Conservation (phyloP, 2,888 invertebrate species). For the Phaedon cochleariae region DNA sequence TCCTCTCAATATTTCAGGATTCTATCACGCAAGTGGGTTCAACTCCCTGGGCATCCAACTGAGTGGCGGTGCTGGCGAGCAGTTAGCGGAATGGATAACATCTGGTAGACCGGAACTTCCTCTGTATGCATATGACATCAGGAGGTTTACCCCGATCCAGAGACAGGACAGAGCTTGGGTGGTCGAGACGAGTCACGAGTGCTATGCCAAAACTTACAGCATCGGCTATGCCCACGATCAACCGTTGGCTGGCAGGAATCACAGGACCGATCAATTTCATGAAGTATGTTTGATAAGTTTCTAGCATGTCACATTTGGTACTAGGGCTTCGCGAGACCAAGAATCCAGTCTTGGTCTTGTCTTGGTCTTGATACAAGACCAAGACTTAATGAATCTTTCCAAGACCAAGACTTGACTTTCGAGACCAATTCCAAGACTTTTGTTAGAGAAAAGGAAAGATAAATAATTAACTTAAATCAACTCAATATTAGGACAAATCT, state of each 20-base stretch:
- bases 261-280: conserved; percentile 74
- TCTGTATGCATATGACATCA: conserved; percentile 87
- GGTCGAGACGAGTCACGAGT: conserved; percentile 84
- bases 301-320: too few species aligned
- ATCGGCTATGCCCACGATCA: conserved; percentile 87
- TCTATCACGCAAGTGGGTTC: conserved; percentile 88
- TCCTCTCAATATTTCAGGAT: conserved; percentile 63
- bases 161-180: conserved; percentile 78
- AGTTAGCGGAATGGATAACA: conserved; percentile 86
- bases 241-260: conserved; percentile 80
- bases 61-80: conserved; percentile 86
- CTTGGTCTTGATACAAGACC: too few species aligned
- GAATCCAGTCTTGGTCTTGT: too few species aligned
- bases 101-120: conserved; percentile 84
- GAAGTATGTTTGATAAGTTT: conserved; percentile 59
- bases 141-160: conserved; percentile 81
- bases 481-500: too few species aligned
- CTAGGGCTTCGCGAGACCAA: too few species aligned
- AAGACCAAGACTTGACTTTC: too few species aligned
- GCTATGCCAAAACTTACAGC: conserved; percentile 87
- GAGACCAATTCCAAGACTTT: too few species aligned
- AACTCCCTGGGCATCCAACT: conserved; percentile 94
- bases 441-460: too few species aligned
- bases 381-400: too few species aligned
- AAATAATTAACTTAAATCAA: too few species aligned